A percentile compares a stretch with the other conserved stretches of the same genome.
Conservation (phyloP, 2,888 invertebrate species). For the Plutella xylostella region DNA sequence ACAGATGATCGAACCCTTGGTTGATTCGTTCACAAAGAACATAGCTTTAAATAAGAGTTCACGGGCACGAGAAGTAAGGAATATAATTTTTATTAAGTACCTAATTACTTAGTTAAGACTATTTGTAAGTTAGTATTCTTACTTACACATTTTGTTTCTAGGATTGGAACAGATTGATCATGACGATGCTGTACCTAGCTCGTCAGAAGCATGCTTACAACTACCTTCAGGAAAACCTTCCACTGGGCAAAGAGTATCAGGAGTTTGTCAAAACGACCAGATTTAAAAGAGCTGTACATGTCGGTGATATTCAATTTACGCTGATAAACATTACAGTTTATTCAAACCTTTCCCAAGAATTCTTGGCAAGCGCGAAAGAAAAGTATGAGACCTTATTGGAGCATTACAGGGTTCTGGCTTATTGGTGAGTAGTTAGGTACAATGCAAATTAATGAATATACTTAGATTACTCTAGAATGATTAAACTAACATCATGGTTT, state of each 20-base stretch:
- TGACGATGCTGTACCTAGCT: constrained; percentile 31
- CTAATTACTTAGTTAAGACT: not conserved
- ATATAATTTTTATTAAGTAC: no score
- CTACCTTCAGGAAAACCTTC: constrained; percentile 37
- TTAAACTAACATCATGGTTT: constrained; percentile 12
- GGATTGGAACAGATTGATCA: constrained; percentile 44
- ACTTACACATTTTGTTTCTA: constrained; percentile 23
- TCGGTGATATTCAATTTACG: constrained; percentile 37
- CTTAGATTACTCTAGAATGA: constrained; percentile 8
- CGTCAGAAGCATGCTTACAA: constrained; percentile 51
- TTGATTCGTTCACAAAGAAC: constrained; percentile 34
- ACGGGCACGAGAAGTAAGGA: not conserved
- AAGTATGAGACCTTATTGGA: constrained; percentile 41
- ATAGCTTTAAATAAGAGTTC: constrained; percentile 30
- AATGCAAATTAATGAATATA: not conserved
- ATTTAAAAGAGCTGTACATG: constrained; percentile 46
- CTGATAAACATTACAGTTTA: constrained; percentile 48
- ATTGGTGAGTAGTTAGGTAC: constrained; percentile 30
- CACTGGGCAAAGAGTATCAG: constrained; percentile 26
- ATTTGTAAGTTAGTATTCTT: not conserved
- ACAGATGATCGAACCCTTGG: constrained; percentile 32
- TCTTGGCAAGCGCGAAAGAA: constrained; percentile 38
- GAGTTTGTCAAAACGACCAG: constrained; percentile 29
- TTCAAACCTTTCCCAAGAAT: constrained; percentile 35
- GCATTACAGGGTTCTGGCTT: constrained; percentile 43